These are phyloP conservation scores for Ctenosaura bakeri DNA, from an alignment of 2,797 vertebrate species.

Conservation along the genomic window DNA sequence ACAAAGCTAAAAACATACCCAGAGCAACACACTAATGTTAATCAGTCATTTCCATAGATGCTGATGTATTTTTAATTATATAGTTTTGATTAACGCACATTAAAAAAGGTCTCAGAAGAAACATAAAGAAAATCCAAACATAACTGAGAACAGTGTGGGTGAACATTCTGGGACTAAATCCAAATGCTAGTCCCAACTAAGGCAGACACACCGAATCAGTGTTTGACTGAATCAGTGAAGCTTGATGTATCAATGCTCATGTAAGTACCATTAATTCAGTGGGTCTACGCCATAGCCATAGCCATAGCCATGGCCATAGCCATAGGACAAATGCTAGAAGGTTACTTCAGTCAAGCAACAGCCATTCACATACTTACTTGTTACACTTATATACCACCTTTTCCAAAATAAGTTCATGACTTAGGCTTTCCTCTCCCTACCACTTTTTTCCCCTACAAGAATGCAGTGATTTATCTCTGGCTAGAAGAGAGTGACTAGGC, in stretches of 20 bases:
- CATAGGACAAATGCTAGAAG: slow-evolving; percentile 1
- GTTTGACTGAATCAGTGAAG: too few relatives aligned
- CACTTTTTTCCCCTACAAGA: too few relatives aligned
- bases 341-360: not conserved
- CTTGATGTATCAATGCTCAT: not conserved
- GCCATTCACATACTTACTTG: not conserved
- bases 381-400: too few relatives aligned
- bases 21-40: not conserved
- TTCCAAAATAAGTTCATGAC: too few relatives aligned
- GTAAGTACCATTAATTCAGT: too few relatives aligned
- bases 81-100: not conserved
- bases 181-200: too few relatives aligned
- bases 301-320: not conserved
- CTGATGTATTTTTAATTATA: too few relatives aligned
- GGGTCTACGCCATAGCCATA: not conserved
- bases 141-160: not conserved
- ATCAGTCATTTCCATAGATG: not conserved
- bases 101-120: too few relatives aligned
- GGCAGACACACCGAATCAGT: too few relatives aligned
- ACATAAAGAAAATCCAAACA: not conserved
- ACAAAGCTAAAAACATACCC: not conserved
- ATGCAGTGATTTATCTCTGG: too few relatives aligned
- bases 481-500: too few relatives aligned
- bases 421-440: too few relatives aligned
- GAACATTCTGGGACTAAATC: not conserved